These are phyloP conservation scores for Pogonocherus hispidulus DNA, from an alignment of 2,888 invertebrate species.

Conservation along the genomic window DNA sequence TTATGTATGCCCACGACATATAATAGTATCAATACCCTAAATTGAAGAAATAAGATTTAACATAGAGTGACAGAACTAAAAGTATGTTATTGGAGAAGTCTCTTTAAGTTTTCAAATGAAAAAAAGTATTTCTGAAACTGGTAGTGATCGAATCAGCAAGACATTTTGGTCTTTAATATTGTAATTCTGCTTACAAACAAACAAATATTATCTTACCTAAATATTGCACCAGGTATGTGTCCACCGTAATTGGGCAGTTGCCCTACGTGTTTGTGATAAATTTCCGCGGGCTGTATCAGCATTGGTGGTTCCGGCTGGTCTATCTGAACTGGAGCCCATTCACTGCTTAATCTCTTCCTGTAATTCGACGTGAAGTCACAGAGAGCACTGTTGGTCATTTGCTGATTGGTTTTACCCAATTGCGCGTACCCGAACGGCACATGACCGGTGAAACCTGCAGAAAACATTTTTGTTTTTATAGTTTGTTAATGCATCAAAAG, in stretches of 20 bases:
- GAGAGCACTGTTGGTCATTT: constrained; percentile 79
- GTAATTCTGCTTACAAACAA: too few relatives aligned
- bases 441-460: constrained; percentile 76
- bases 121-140: too few relatives aligned
- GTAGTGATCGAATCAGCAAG: too few relatives aligned
- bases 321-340: constrained; percentile 81
- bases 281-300: constrained; percentile 71
- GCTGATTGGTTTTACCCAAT: constrained; percentile 76
- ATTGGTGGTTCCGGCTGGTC: constrained; percentile 70
- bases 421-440: constrained; percentile 77
- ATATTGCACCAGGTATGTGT: constrained; percentile 82
- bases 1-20: too few relatives aligned
- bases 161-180: too few relatives aligned
- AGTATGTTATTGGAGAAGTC: too few relatives aligned
- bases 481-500: too few relatives aligned
- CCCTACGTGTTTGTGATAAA: constrained; percentile 82
- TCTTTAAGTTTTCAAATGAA: too few relatives aligned
- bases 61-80: too few relatives aligned
- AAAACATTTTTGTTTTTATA: not conserved
- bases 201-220: constrained; percentile 71
- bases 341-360: constrained; percentile 78
- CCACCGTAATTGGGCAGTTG: constrained; percentile 84
- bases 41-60: too few relatives aligned
- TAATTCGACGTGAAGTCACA: constrained; percentile 84
- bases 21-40: too few relatives aligned